Conservation (phyloP, 2,888 invertebrate genomes). For the Troides aeacus region DNA sequence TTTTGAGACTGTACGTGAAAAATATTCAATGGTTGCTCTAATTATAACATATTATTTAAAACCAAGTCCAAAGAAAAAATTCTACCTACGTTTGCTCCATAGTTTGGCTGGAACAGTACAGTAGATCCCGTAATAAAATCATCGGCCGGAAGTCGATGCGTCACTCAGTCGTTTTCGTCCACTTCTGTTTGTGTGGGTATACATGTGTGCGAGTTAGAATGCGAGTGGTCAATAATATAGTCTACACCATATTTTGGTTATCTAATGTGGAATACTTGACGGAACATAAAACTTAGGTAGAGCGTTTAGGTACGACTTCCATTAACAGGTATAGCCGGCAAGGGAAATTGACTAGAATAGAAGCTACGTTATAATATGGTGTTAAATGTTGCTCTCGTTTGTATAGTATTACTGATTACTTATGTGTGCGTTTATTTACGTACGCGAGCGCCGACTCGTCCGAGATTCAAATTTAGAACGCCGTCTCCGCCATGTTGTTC, state of each 20-base stretch:
- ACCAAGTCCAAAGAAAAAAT: constrained; percentile 15
- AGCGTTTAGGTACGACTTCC: constrained; percentile 34
- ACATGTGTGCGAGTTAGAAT: constrained; percentile 37
- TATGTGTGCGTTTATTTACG: constrained; percentile 80
- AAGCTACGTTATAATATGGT: constrained; percentile 45
- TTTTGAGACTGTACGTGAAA: constrained; percentile 9
- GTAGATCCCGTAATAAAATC: constrained; percentile 75
- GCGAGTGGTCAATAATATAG: constrained; percentile 45
- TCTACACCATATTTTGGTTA: constrained; percentile 44
- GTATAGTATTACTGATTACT: constrained; percentile 77
- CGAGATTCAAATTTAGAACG: constrained; percentile 80
- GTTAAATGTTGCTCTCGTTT: constrained; percentile 60
- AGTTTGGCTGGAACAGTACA: constrained; percentile 53
- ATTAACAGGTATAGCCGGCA: constrained; percentile 33
- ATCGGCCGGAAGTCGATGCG: constrained; percentile 77
- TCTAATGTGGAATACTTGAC: constrained; percentile 35
- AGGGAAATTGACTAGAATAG: constrained; percentile 42
- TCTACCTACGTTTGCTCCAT: constrained; percentile 33
- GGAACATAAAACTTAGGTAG: constrained; percentile 32
- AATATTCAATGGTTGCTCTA: neutral
- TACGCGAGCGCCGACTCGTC: constrained; percentile 80
- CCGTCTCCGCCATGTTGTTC: constrained; percentile 79
- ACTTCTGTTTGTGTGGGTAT: constrained; percentile 66
- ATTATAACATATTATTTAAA: neutral
- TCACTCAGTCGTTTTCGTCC: constrained; percentile 74